A percentile compares a stretch with the other conserved stretches of the same genome.
These are phyloP conservation scores for Nematostella vectensis DNA, from an alignment of 92 coral and sea anemone genomes.

Conservation along the genomic window DNA sequence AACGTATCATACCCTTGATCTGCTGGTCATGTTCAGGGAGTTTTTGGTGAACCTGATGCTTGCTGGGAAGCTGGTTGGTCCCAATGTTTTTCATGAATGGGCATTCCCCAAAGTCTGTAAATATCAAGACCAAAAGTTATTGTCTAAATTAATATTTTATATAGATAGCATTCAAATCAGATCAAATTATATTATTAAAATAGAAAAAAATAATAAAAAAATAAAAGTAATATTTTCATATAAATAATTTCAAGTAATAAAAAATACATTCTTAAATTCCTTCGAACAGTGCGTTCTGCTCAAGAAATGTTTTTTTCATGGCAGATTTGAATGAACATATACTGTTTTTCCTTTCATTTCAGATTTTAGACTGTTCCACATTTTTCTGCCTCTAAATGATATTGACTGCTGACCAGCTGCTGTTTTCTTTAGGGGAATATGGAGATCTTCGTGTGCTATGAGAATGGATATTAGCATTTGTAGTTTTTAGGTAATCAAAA, in stretches of 20 bases:
- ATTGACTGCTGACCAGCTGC: neutral
- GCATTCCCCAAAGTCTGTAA: conserved; percentile 33
- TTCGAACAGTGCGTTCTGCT: neutral
- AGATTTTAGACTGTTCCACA: neutral
- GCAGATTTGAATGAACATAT: neutral
- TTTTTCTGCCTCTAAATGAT: neutral
- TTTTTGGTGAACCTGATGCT: too few relatives aligned
- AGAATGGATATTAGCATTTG: neutral
- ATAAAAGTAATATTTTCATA: too few relatives aligned
- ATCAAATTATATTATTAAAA: too few relatives aligned
- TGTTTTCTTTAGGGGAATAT: neutral
- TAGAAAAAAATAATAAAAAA: too few relatives aligned
- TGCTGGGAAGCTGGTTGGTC: conserved; percentile 18
- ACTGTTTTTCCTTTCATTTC: neutral
- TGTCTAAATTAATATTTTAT: too few relatives aligned
- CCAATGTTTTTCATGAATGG: conserved; percentile 32
- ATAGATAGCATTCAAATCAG: too few relatives aligned
- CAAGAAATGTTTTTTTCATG: neutral
- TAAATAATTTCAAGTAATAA: too few relatives aligned
- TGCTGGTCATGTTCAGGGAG: too few relatives aligned
- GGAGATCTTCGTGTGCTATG: neutral
- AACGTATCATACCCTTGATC: too few relatives aligned
- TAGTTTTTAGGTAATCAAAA: neutral
- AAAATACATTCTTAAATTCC: too few relatives aligned
- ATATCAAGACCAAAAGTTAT: too few relatives aligned